phyloP scores from a whole-genome alignment of 2,797 vertebrate species.

The Pseudochirops cupreus region DNA sequence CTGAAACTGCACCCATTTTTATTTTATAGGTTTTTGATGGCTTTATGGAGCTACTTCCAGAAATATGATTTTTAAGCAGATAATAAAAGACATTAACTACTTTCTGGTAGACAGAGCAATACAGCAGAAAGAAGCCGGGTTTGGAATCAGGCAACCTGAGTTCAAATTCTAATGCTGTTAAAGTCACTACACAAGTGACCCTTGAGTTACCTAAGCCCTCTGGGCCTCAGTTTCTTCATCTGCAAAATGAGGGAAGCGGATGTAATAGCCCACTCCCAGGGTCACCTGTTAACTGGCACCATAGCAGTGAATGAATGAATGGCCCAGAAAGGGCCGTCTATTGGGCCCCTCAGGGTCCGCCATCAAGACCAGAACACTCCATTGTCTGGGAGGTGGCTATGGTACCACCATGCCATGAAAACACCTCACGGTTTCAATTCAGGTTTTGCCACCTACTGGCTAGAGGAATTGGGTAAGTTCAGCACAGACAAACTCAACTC shows the following conservation, averaged over 20 bases:
- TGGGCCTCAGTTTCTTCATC: neutral
- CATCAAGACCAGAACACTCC: neutral
- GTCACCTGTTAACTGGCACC: neutral
- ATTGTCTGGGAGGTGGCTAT: neutral
- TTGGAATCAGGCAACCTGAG: neutral
- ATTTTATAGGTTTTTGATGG: constrained; percentile 22
- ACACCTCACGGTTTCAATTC: no score
- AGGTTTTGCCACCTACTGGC: neutral
- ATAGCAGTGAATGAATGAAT: neutral
- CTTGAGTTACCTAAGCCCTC: neutral
- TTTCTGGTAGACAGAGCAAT: neutral
- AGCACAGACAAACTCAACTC: neutral
- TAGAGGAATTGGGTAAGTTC: neutral
- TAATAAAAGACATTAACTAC: constrained; percentile 44
- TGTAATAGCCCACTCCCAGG: neutral
- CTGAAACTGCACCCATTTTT: constrained; percentile 33
- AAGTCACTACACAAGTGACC: neutral
- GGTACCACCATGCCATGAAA: neutral
- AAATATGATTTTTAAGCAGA: constrained; percentile 43
- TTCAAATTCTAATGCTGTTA: neutral
- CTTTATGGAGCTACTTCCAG: constrained; percentile 41
- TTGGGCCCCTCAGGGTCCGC: neutral
- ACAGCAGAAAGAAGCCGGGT: neutral
- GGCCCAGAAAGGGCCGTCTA: neutral
- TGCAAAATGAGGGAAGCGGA: neutral